A percentile compares a stretch with the other conserved stretches of the same genome.
These are phyloP conservation scores for Rhinella marina DNA, from an alignment of 2,797 vertebrate genomes.

Conservation along the genomic window DNA sequence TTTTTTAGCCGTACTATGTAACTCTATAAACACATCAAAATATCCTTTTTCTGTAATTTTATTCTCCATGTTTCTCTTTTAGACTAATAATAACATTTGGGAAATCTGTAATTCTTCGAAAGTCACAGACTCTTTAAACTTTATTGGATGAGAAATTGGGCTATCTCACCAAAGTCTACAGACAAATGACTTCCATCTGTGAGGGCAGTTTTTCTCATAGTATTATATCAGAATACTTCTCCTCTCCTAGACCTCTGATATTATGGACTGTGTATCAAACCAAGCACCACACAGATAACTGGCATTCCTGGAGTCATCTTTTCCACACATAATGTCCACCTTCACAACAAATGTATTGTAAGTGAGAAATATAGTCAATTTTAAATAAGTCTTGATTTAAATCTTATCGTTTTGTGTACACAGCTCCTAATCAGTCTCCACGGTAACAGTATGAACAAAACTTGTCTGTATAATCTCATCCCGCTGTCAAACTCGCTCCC, in stretches of 20 bases:
- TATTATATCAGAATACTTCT: not conserved
- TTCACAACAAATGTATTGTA: too few species aligned
- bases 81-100: slow-evolving; percentile 8
- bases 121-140: not conserved
- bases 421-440: too few species aligned
- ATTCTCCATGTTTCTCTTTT: not conserved
- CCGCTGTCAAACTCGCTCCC: too few species aligned
- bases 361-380: too few species aligned
- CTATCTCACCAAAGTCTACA: not conserved
- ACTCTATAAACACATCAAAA: not conserved
- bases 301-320: too few species aligned
- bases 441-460: too few species aligned
- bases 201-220: not conserved
- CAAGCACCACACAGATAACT: too few species aligned
- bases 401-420: too few species aligned
- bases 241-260: not conserved
- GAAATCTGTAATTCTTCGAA: not conserved
- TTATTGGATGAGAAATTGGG: not conserved
- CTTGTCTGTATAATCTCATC: too few species aligned
- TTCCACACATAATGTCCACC: too few species aligned
- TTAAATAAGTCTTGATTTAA: too few species aligned
- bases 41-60: not conserved
- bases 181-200: not conserved
- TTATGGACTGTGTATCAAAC: not conserved
- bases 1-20: not conserved